These are phyloP conservation scores for Drosophila azteca DNA, from an alignment of 1,140 invertebrate species.

Conservation along the genomic window DNA sequence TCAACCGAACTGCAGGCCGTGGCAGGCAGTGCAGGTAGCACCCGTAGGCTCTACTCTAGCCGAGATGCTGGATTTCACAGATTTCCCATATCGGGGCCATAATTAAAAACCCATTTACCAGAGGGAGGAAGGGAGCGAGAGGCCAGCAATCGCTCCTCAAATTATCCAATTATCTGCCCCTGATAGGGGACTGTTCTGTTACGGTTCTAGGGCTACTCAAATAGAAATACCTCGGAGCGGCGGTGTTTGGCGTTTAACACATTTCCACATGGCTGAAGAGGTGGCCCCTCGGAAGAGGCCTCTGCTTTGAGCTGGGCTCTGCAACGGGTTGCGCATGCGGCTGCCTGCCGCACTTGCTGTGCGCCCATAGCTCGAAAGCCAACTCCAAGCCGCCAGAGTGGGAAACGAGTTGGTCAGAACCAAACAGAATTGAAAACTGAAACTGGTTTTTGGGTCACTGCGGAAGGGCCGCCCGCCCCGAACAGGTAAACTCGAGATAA, in stretches of 20 bases:
- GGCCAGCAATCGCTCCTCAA: not conserved
- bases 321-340: constrained; percentile 34
- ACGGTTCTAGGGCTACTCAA: constrained; percentile 14
- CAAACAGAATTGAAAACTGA: constrained; percentile 28
- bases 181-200: constrained; percentile 22
- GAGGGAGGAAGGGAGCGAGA: not conserved
- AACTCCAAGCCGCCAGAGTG: constrained; percentile 24
- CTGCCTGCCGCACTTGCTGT: constrained; percentile 29
- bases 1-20: constrained; percentile 29
- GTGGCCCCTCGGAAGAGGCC: not conserved
- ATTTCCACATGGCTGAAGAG: constrained; percentile 55
- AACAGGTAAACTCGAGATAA: constrained; percentile 77
- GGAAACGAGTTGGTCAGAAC: constrained; percentile 55
- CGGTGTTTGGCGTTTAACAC: constrained; percentile 52
- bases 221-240: constrained; percentile 1
- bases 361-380: constrained; percentile 25
- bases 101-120: constrained; percentile 70
- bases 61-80: constrained; percentile 4
- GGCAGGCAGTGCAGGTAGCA: constrained; percentile 19
- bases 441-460: constrained; percentile 78
- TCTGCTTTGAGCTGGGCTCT: constrained; percentile 9
- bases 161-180: constrained; percentile 26
- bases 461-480: constrained; percentile 52
- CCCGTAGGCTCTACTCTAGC: too few species aligned
- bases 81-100: constrained; percentile 13